phyloP scores from a whole-genome alignment of 2,888 invertebrate species.

The Meghimatium bilineatum region DNA sequence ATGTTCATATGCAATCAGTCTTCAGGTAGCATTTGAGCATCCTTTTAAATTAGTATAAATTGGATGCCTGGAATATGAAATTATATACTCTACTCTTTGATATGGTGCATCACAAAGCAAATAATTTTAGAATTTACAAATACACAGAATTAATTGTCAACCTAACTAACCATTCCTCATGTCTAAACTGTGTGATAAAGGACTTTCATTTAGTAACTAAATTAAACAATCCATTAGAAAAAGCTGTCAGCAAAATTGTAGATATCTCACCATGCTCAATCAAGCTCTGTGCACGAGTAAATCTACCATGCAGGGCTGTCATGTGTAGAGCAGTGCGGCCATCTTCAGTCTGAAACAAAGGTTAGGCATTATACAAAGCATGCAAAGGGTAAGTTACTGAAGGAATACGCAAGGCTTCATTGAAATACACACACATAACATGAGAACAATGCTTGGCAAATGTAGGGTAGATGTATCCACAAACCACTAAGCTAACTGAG shows the following conservation, averaged over 20 bases:
- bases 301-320: constrained; percentile 83
- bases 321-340: constrained; percentile 83
- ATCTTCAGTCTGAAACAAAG: constrained; percentile 77
- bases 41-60: too few relatives aligned
- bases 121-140: too few relatives aligned
- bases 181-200: too few relatives aligned
- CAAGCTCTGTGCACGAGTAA: constrained; percentile 82
- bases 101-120: too few relatives aligned
- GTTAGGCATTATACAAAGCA: constrained; percentile 32
- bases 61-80: too few relatives aligned
- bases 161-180: too few relatives aligned
- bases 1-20: too few relatives aligned
- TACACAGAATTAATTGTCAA: too few relatives aligned
- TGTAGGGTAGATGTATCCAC: too few relatives aligned
- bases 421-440: neutral
- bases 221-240: neutral
- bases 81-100: too few relatives aligned
- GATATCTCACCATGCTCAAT: constrained; percentile 80
- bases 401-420: neutral
- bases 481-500: neutral
- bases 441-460: neutral
- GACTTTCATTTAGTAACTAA: too few relatives aligned
- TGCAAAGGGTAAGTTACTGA: constrained; percentile 17
- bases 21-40: too few relatives aligned
- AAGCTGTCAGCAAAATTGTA: neutral